These are phyloP conservation scores for Chiloscyllium plagiosum DNA, from an alignment of 2,113 vertebrate species.

Conservation along the genomic window DNA sequence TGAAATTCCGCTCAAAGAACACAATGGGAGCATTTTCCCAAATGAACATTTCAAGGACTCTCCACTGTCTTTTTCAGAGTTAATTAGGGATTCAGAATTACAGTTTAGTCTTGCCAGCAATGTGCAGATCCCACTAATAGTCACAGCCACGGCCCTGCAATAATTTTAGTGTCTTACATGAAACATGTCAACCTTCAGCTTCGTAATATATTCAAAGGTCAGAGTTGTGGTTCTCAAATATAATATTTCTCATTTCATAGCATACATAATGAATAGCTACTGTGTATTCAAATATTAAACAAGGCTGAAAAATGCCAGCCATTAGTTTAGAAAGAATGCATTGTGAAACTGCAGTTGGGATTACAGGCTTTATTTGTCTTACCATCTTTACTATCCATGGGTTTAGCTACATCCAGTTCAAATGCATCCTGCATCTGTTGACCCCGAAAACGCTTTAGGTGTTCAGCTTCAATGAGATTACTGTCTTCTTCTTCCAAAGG, in stretches of 20 bases:
- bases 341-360: not conserved
- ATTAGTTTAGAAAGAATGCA: not conserved
- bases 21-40: not conserved
- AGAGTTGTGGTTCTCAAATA: not conserved
- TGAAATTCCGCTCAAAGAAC: not conserved
- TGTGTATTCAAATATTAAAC: not conserved
- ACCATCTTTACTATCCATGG: conserved; percentile 91
- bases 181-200: not conserved
- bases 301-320: not conserved
- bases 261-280: not conserved
- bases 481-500: conserved; percentile 94
- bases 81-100: not conserved
- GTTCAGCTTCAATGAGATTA: conserved; percentile 87
- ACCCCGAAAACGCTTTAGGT: conserved; percentile 79
- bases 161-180: not conserved
- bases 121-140: not conserved
- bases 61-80: not conserved
- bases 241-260: not conserved
- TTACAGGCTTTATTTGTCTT: conserved; percentile 49
- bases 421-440: conserved; percentile 84
- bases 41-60: not conserved
- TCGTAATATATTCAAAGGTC: not conserved
- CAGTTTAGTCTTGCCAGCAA: not conserved
- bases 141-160: not conserved
- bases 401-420: conserved; percentile 77